These are phyloP conservation scores for Cichladusa arquata DNA, from an alignment of 2,113 vertebrate species.

Conservation along the genomic window DNA sequence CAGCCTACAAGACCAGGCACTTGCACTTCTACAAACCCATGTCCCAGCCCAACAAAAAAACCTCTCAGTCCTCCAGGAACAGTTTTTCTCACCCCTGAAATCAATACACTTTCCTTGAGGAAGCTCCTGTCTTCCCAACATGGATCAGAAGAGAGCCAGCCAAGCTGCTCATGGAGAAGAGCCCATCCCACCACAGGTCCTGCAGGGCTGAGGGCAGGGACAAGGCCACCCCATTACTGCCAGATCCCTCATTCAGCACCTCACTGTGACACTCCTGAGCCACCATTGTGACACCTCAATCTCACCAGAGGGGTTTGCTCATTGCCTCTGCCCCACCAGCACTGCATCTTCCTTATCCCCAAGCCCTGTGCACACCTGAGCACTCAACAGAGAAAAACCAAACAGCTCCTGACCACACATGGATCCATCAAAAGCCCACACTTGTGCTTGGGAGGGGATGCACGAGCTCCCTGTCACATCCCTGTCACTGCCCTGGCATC, in stretches of 20 bases:
- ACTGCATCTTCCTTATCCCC: background rate
- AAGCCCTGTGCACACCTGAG: background rate
- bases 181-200: background rate
- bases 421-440: background rate
- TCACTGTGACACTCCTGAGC: background rate
- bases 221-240: background rate
- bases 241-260: background rate
- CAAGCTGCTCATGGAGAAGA: background rate
- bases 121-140: background rate
- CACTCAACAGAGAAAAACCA: background rate
- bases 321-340: background rate
- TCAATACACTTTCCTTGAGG: background rate
- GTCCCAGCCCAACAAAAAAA: background rate
- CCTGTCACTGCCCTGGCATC: background rate
- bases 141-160: background rate
- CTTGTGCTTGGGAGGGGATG: background rate
- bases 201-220: background rate
- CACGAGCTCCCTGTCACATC: background rate
- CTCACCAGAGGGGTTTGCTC: background rate
- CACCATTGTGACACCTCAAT: background rate
- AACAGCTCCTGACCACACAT: background rate
- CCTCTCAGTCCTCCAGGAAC: fast-evolving
- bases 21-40: background rate
- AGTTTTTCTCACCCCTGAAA: background rate
- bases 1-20: background rate